Evolutionary conservation across 2,888 invertebrate genomes (phyloP).

Genomic region (Spilarctia lutea): DNA sequence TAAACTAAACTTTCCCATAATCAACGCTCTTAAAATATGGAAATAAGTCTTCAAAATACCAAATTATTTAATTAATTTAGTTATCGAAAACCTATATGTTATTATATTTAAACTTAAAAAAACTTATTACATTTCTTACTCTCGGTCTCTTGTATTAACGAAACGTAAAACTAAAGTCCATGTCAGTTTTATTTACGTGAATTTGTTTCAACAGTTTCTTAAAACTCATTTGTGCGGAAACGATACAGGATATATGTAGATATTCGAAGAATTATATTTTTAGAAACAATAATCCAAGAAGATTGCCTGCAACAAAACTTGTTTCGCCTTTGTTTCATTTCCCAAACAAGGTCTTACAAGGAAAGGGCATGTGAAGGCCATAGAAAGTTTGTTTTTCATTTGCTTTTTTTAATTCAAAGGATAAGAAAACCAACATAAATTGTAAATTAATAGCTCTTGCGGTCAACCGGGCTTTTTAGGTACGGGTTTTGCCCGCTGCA

Average conservation of each 20-base stretch:
- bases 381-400: conserved; percentile 53
- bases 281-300: conserved; percentile 26
- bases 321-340: conserved; percentile 38
- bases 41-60: no score
- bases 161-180: not conserved
- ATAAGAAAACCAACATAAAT: conserved; percentile 47
- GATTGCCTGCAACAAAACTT: conserved; percentile 28
- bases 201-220: conserved; percentile 22
- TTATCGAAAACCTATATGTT: no score
- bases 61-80: no score
- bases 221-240: conserved; percentile 28
- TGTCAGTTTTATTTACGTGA: not conserved
- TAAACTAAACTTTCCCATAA: not conserved
- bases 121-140: not conserved
- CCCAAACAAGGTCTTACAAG: conserved; percentile 38
- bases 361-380: conserved; percentile 48
- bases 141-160: not conserved
- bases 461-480: conserved; percentile 23
- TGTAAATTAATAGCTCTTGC: conserved; percentile 37
- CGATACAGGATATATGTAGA: conserved; percentile 25
- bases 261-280: conserved; percentile 29
- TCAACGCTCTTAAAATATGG: not conserved
- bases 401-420: conserved; percentile 38
- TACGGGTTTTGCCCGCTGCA: conserved; percentile 37
- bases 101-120: not conserved